Percentiles rank a stretch among this genome's conserved stretches.
Evolutionary conservation across 2,797 vertebrate species (phyloP).

Genomic region (Sciurus vulgaris): DNA sequence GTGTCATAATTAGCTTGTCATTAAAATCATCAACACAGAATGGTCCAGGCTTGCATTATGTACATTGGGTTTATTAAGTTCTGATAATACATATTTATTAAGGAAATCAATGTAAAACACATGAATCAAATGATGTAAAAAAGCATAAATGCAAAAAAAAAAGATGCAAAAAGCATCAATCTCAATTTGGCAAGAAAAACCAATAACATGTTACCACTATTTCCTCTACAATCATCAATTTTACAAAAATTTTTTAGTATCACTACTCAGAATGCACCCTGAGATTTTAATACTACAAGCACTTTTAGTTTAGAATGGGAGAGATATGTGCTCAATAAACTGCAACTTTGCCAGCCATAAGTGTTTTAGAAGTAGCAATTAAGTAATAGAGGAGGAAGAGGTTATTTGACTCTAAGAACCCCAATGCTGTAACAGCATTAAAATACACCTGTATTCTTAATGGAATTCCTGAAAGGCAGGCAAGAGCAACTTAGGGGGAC

Average conservation of each 20-base stretch:
- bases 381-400: neutral
- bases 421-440: neutral
- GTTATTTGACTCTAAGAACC: neutral
- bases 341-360: neutral
- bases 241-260: neutral
- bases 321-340: neutral
- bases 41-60: neutral
- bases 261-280: neutral
- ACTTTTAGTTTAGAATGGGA: neutral
- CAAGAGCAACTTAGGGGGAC: neutral
- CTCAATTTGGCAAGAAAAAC: constrained; percentile 35
- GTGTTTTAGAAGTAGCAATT: neutral
- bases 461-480: neutral
- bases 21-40: constrained; percentile 53
- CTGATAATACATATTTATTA: constrained; percentile 36
- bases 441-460: neutral
- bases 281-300: constrained; percentile 29
- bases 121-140: neutral
- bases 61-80: neutral
- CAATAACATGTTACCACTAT: constrained; percentile 43
- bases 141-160: neutral
- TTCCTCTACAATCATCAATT: constrained; percentile 54
- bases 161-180: constrained; percentile 33
- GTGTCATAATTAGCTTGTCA: constrained; percentile 54
- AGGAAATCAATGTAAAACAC: neutral